Percentiles rank a stretch among this genome's conserved stretches.
phyloP scores from a whole-genome alignment of 2,888 invertebrate genomes.

The Falcaria lacertinaria region DNA sequence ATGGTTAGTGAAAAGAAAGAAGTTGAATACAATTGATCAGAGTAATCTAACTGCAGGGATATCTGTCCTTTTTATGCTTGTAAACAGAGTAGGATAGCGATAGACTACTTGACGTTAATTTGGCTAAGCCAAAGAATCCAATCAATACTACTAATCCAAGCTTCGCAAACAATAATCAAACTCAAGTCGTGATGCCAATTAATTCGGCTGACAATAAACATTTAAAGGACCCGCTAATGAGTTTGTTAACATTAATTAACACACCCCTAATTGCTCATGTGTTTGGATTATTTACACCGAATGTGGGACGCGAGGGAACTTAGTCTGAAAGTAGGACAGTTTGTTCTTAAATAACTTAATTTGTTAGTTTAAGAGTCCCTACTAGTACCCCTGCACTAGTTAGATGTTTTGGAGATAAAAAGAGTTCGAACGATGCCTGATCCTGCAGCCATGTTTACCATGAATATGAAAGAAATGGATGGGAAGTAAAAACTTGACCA shows the following conservation, averaged over 20 bases:
- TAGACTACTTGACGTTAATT: background rate
- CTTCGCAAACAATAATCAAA: background rate
- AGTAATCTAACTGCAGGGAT: too few species aligned
- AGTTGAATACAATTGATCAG: too few species aligned
- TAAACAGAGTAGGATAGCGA: too few species aligned
- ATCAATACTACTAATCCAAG: background rate
- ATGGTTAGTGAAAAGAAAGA: too few species aligned
- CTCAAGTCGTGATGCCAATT: background rate
- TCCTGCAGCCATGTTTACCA: too few species aligned
- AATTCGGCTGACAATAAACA: background rate
- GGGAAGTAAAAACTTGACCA: too few species aligned
- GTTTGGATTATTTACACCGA: slow-evolving; percentile 22
- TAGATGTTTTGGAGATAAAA: too few species aligned
- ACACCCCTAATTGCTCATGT: slow-evolving; percentile 27
- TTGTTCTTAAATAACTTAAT: background rate
- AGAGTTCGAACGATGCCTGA: too few species aligned
- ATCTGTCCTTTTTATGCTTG: too few species aligned
- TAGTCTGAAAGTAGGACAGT: background rate
- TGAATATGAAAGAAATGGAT: too few species aligned
- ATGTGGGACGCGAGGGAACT: slow-evolving; percentile 11
- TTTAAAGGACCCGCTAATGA: slow-evolving; percentile 28
- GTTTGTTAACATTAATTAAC: slow-evolving; percentile 49
- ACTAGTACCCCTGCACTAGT: too few species aligned
- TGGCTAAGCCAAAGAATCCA: background rate
- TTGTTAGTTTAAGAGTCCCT: too few species aligned